phyloP scores from a whole-genome alignment of 2,797 vertebrate genomes.

The Acipenser transmontanus region DNA sequence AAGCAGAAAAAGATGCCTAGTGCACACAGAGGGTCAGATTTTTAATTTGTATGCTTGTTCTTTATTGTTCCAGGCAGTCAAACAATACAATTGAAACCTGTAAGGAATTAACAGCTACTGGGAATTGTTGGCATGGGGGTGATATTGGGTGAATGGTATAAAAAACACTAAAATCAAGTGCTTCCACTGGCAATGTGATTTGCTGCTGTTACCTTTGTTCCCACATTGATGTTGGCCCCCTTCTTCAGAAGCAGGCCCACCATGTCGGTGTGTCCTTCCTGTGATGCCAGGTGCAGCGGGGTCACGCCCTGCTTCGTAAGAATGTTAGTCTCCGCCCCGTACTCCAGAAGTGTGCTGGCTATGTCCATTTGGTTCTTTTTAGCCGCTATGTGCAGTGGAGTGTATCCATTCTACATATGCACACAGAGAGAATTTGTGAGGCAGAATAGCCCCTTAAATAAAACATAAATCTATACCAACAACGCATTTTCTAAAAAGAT shows the following conservation, averaged over 20 bases:
- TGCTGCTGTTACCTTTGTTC: conserved; percentile 75
- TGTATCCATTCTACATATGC: conserved; percentile 81
- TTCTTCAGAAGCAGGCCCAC: conserved; percentile 79
- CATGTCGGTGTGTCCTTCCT: conserved; percentile 87
- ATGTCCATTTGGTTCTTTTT: conserved; percentile 98
- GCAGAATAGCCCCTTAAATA: background rate
- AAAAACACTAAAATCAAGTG: too few species aligned
- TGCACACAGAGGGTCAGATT: too few species aligned
- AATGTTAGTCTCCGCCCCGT: conserved; percentile 81
- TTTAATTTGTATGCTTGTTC: too few species aligned
- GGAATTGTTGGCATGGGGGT: too few species aligned
- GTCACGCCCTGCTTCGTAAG: conserved; percentile 91
- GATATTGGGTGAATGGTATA: too few species aligned
- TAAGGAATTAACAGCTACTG: too few species aligned
- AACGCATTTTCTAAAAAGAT: background rate
- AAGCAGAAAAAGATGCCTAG: too few species aligned
- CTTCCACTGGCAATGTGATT: too few species aligned
- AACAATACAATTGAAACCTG: too few species aligned
- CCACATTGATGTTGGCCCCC: conserved; percentile 70
- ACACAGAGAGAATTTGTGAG: background rate
- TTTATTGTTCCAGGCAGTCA: too few species aligned
- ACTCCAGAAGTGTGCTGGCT: conserved; percentile 79
- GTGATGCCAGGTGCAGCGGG: conserved; percentile 85
- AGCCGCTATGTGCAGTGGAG: conserved; percentile 92
- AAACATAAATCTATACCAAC: background rate